Evolutionary conservation across 1,140 invertebrate species (phyloP), one percentile per base, ranked within the genome.

Genomic region (Solenopsis invicta): DNA sequence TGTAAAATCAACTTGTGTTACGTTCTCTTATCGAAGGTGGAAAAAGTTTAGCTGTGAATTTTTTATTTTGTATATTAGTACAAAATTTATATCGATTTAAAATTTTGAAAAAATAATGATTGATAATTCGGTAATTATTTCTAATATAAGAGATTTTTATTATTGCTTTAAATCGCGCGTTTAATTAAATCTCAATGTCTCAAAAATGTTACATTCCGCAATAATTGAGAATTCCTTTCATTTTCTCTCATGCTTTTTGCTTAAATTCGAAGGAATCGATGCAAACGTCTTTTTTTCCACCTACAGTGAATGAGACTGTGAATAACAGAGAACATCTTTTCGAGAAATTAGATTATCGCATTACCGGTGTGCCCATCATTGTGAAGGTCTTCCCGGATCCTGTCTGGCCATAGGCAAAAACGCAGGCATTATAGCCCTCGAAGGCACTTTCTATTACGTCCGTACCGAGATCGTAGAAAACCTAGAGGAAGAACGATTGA

Each of bases 301-400:
- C 4, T 29, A 18, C 16, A 72, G 5, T 6, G 41, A 81, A 29
- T 48, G 16, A 24, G 18, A 61, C 5, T 45, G 48, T 16, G 18
- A 48, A 41, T 29, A 52, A 56, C 12, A 12, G n/a, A 59, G 21
- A 13, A 4, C 18, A 9, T 62, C 21, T n/a, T 67, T 56, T 41
- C 24, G 21, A 81, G 5, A 6, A 56, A 71, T 21, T 56, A 37
- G 18, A 50, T 72, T 24, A n/a, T 24, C 34, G 78, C 95, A 96
- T 95, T 95, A 97, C 97, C 78, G 96, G 95, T 0, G 97, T 97
- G 41, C 99, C 99, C 99, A 99, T 99, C 99, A 99, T 99, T 0
- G 99, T 99, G 94, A 98, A 99, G 0, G 98, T 99, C 96, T 99
- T 99, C 37, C 99, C 99, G 93, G 98, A 99, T 92, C 98, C 99